These are phyloP conservation scores for Hemicrepidius hirtus DNA, from an alignment of 2,888 invertebrate species.

Conservation along the genomic window DNA sequence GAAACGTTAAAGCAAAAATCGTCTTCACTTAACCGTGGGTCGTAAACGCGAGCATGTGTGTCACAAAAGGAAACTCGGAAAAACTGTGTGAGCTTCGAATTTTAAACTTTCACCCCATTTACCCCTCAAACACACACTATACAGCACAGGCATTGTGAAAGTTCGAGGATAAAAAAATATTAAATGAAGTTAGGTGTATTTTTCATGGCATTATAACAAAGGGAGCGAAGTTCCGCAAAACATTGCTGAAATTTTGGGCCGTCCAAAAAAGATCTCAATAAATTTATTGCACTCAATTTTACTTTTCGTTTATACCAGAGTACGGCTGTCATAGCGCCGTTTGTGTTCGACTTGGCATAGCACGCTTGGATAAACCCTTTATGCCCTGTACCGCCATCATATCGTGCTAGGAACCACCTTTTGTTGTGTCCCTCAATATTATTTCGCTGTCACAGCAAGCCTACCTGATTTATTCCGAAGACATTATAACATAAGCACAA, in stretches of 20 bases:
- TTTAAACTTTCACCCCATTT: conserved; percentile 21
- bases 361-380: conserved; percentile 55
- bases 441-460: conserved; percentile 56
- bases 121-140: not conserved
- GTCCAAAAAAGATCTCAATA: conserved; percentile 35
- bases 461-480: conserved; percentile 51
- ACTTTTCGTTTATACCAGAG: conserved; percentile 44
- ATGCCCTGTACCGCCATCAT: conserved; percentile 47
- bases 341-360: conserved; percentile 47
- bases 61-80: conserved; percentile 11
- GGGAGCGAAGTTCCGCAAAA: conserved; percentile 22
- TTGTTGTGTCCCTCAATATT: conserved; percentile 58
- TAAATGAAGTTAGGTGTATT: conserved; percentile 26
- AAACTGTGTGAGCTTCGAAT: conserved; percentile 6
- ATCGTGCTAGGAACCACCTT: conserved; percentile 55
- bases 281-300: conserved; percentile 42
- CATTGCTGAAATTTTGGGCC: conserved; percentile 21
- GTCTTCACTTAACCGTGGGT: not conserved
- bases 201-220: conserved; percentile 21
- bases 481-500: conserved; percentile 40
- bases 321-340: conserved; percentile 48
- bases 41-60: not conserved
- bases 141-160: conserved; percentile 3
- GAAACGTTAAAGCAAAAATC: conserved; percentile 2
- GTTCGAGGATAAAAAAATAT: conserved; percentile 4